Percentiles rank a stretch among this genome's conserved stretches.
These are phyloP conservation scores for Triplophysa rosa DNA, from an alignment of 2,113 vertebrate species.

Conservation along the genomic window DNA sequence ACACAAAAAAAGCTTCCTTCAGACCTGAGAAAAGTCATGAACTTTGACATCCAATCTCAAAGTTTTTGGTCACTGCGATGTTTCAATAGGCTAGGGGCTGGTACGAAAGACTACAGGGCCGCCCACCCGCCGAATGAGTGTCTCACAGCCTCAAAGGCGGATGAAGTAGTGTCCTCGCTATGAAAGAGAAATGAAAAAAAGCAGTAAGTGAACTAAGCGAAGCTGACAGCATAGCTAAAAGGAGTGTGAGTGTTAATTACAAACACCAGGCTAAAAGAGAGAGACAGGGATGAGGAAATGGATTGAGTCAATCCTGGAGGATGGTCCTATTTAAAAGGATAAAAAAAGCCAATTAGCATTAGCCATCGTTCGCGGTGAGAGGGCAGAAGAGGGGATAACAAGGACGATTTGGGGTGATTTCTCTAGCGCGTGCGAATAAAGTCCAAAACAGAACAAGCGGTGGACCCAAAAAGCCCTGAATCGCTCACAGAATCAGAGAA, in stretches of 20 bases:
- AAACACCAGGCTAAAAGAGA: constrained; percentile 73
- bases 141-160: constrained; percentile 45
- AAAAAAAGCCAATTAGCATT: constrained; percentile 68
- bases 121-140: constrained; percentile 30
- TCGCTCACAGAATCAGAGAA: constrained; percentile 5
- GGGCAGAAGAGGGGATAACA: constrained; percentile 55
- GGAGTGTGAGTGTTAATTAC: constrained; percentile 75
- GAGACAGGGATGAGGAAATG: constrained; percentile 53
- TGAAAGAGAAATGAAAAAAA: constrained; percentile 22
- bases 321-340: constrained; percentile 62
- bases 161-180: constrained; percentile 53
- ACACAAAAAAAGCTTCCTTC: not conserved
- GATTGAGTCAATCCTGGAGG: constrained; percentile 72
- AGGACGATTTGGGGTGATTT: constrained; percentile 59
- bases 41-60: constrained; percentile 12
- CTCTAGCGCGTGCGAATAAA: not conserved
- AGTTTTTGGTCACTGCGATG: constrained; percentile 22
- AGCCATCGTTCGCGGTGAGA: constrained; percentile 67
- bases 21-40: constrained; percentile 26
- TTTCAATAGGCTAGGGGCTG: constrained; percentile 32
- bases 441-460: constrained; percentile 17
- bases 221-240: constrained; percentile 66
- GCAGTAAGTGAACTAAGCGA: constrained; percentile 46
- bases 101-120: constrained; percentile 11
- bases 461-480: constrained; percentile 13